phyloP scores from a whole-genome alignment of 2,888 invertebrate species.

The Nipponacmea schrenckii region DNA sequence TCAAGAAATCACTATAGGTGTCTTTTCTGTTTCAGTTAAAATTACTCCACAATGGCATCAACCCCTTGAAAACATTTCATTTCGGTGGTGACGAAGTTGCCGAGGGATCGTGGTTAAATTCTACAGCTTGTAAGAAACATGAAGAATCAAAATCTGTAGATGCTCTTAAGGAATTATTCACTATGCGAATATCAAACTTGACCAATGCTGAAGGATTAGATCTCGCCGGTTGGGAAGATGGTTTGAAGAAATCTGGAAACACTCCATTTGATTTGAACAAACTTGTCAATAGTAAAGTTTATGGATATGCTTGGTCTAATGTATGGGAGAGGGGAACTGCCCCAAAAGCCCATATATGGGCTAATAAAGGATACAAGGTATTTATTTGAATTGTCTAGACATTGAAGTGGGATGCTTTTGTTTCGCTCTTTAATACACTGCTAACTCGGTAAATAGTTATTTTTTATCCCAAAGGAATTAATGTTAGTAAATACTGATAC shows the following conservation, averaged over 20 bases:
- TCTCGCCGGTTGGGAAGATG: constrained; percentile 50
- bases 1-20: too few relatives aligned
- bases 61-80: constrained; percentile 36
- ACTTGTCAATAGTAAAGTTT: constrained; percentile 40
- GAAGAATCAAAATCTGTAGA: background rate
- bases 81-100: constrained; percentile 44
- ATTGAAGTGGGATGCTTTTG: background rate
- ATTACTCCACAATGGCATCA: constrained; percentile 32
- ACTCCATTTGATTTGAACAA: constrained; percentile 20
- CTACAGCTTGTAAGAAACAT: constrained; percentile 31
- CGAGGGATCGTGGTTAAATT: constrained; percentile 41
- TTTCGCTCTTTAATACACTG: background rate
- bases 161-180: constrained; percentile 26
- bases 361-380: constrained; percentile 61
- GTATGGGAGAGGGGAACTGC: constrained; percentile 50
- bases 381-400: background rate
- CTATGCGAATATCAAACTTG: constrained; percentile 22
- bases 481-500: too few relatives aligned
- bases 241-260: constrained; percentile 29
- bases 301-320: constrained; percentile 56
- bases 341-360: constrained; percentile 48
- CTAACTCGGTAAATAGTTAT: too few relatives aligned
- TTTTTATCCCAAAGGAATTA: too few relatives aligned
- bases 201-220: constrained; percentile 27
- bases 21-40: constrained; percentile 20